Percentiles rank a stretch among this genome's conserved stretches.
phyloP scores from a whole-genome alignment of 2,888 invertebrate species.

The Cantharis rufa region DNA sequence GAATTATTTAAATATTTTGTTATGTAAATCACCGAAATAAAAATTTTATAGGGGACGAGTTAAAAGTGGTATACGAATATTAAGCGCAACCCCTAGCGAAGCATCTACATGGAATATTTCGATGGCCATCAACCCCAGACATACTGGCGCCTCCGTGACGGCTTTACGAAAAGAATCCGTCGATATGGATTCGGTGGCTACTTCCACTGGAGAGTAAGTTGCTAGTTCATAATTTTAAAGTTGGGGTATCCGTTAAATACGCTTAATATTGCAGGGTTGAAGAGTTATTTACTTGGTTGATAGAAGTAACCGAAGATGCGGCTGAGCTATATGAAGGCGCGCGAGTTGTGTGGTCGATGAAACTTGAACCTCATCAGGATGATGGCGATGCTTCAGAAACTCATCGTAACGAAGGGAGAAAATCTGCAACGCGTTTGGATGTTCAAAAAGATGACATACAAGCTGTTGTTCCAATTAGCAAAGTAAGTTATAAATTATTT shows the following conservation, averaged over 20 bases:
- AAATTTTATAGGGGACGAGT: conserved; percentile 78
- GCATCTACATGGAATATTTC: conserved; percentile 77
- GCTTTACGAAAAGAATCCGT: conserved; percentile 69
- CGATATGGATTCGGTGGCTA: conserved; percentile 46
- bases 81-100: conserved; percentile 76
- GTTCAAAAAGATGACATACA: conserved; percentile 94
- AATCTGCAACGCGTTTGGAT: conserved; percentile 81
- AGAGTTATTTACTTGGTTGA: conserved; percentile 89
- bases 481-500: conserved; percentile 63
- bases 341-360: conserved; percentile 84
- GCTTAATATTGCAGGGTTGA: conserved; percentile 59
- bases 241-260: neutral
- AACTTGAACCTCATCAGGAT: conserved; percentile 70
- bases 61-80: conserved; percentile 82
- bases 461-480: conserved; percentile 90
- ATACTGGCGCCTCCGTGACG: conserved; percentile 87
- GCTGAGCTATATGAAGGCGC: conserved; percentile 81
- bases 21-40: neutral
- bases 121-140: conserved; percentile 82
- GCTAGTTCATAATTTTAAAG: conserved; percentile 28
- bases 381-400: conserved; percentile 40
- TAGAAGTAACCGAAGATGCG: conserved; percentile 82
- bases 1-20: neutral
- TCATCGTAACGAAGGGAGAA: conserved; percentile 57
- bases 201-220: conserved; percentile 36